Conservation (phyloP, 2,888 invertebrate species). For the Cosmopolites sordidus region DNA sequence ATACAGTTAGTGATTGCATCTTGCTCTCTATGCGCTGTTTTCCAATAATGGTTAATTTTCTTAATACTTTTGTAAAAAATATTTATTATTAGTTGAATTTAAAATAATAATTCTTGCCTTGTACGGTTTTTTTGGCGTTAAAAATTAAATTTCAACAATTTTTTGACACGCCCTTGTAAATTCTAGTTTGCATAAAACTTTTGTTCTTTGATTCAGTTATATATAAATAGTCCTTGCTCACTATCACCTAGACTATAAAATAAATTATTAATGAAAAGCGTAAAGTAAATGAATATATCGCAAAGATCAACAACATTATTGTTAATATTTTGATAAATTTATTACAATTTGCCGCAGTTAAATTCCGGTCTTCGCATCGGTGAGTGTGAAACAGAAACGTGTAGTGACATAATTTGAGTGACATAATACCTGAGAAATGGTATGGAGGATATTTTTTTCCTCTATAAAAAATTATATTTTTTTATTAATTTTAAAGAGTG, state of each 20-base stretch:
- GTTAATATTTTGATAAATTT: background rate
- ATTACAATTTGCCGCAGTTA: background rate
- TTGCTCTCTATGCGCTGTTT: too few relatives aligned
- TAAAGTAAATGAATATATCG: conserved; percentile 6
- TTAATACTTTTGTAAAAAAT: too few relatives aligned
- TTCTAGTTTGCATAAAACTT: too few relatives aligned
- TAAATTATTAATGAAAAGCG: background rate
- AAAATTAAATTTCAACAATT: too few relatives aligned
- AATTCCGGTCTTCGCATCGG: background rate
- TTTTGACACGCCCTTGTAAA: too few relatives aligned
- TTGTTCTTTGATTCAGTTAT: too few relatives aligned
- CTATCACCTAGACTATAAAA: background rate
- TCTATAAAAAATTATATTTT: background rate
- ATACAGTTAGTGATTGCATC: too few relatives aligned
- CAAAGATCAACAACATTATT: conserved; percentile 8
- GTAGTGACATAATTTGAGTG: too few relatives aligned
- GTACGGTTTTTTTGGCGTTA: too few relatives aligned
- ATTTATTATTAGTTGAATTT: too few relatives aligned
- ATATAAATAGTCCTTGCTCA: background rate
- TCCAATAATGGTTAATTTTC: too few relatives aligned
- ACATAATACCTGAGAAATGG: background rate
- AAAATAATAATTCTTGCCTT: too few relatives aligned
- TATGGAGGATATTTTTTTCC: background rate
- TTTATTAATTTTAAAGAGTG: background rate
- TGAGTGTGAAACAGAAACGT: background rate